Evolutionary conservation across 2,113 vertebrate species (phyloP).

Genomic region (Lampris megalopsis): DNA sequence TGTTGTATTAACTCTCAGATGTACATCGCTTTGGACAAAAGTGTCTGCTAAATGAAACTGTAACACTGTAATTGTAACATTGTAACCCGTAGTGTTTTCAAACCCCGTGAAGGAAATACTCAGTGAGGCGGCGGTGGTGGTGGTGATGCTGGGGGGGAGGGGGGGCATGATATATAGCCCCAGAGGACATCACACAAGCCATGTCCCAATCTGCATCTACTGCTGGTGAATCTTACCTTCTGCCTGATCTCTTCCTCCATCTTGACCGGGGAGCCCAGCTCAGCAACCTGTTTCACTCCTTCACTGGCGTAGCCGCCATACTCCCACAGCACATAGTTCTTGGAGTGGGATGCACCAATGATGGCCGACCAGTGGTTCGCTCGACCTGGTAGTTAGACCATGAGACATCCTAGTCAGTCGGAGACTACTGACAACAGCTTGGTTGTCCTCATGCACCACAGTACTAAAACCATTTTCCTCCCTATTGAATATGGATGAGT

Average conservation of each 20-base stretch:
- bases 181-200: too few relatives aligned
- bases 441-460: background rate
- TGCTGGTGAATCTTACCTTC: constrained; percentile 84
- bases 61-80: too few relatives aligned
- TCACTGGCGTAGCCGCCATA: constrained; percentile 93
- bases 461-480: background rate
- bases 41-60: too few relatives aligned
- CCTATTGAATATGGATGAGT: background rate
- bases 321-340: constrained; percentile 96
- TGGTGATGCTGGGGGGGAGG: too few relatives aligned
- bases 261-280: constrained; percentile 96
- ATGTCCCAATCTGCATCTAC: background rate
- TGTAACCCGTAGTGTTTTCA: too few relatives aligned
- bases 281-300: constrained; percentile 94
- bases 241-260: constrained; percentile 99
- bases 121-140: too few relatives aligned
- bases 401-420: constrained; percentile 13
- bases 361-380: constrained; percentile 99
- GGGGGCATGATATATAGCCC: too few relatives aligned
- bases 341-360: constrained; percentile 96
- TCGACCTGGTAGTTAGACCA: constrained; percentile 82
- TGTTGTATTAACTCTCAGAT: too few relatives aligned
- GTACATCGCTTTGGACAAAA: too few relatives aligned
- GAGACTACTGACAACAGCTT: background rate
- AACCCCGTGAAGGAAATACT: too few relatives aligned